phyloP scores from a whole-genome alignment of 2,797 vertebrate genomes.

The Gymnothorax javanicus region DNA sequence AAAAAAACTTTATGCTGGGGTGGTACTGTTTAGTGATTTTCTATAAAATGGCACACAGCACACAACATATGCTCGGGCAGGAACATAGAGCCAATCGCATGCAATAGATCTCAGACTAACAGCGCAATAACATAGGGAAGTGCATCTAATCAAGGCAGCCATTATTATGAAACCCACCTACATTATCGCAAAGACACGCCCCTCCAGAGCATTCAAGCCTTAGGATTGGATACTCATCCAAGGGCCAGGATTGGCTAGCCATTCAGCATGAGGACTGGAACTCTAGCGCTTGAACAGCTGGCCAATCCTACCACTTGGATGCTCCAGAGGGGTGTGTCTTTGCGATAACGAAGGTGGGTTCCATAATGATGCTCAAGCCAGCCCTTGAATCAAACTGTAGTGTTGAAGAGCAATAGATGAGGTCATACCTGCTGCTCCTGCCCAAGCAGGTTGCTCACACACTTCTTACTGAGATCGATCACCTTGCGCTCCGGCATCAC shows the following conservation, averaged over 20 bases:
- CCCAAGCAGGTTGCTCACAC: conserved; percentile 81
- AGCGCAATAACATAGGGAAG: neutral
- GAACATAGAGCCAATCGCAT: neutral
- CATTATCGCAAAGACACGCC: too few species aligned
- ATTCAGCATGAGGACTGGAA: too few species aligned
- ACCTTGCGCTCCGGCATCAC: conserved; percentile 73
- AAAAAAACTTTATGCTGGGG: neutral
- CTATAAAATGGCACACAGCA: neutral
- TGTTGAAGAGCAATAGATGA: neutral
- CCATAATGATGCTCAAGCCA: neutral
- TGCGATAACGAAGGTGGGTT: too few species aligned
- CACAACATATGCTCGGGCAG: neutral
- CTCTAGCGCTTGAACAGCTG: too few species aligned
- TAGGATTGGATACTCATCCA: too few species aligned
- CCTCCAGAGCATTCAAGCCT: too few species aligned
- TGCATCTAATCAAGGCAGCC: too few species aligned
- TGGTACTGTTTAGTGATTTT: neutral
- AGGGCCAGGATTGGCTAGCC: too few species aligned
- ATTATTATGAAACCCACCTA: too few species aligned
- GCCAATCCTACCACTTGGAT: too few species aligned
- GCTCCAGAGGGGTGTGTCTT: too few species aligned
- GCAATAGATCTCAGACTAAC: neutral
- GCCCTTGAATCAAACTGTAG: neutral
- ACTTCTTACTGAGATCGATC: conserved; percentile 85
- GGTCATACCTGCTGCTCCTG: conserved; percentile 68